phyloP scores from a whole-genome alignment of 2,888 invertebrate genomes.

The Pollenia labialis region DNA sequence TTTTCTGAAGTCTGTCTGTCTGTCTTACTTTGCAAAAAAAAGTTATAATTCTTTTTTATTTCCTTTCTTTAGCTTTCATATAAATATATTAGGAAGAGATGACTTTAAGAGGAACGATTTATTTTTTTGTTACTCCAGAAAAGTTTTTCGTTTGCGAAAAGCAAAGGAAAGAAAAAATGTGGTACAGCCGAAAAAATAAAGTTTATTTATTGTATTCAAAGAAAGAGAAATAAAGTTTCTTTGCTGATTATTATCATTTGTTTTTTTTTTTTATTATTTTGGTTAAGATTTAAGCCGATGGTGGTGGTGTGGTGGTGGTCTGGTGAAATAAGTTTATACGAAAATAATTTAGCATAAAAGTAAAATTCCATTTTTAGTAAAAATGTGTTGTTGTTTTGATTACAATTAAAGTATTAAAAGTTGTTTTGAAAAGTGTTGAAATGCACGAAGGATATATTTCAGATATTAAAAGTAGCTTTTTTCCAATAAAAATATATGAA shows the following conservation, averaged over 20 bases:
- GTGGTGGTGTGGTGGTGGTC: too few relatives aligned
- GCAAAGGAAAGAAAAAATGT: neutral
- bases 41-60: neutral
- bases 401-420: too few relatives aligned
- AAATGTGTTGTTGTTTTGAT: too few relatives aligned
- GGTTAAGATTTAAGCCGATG: neutral
- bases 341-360: too few relatives aligned
- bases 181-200: too few relatives aligned
- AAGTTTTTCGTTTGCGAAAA: neutral
- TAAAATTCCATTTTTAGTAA: too few relatives aligned
- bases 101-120: neutral
- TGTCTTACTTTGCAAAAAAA: neutral
- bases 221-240: neutral
- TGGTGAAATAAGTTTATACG: neutral
- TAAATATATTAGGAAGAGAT: neutral
- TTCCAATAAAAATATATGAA: too few relatives aligned
- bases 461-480: too few relatives aligned
- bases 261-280: neutral
- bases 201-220: neutral
- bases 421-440: too few relatives aligned
- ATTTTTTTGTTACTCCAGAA: conserved; percentile 2
- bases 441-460: too few relatives aligned
- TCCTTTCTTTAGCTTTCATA: conserved; percentile 5
- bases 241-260: conserved; percentile 6
- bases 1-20: neutral